Conservation (phyloP, 2,113 vertebrate genomes). For the Trichomycterus rosablanca region DNA sequence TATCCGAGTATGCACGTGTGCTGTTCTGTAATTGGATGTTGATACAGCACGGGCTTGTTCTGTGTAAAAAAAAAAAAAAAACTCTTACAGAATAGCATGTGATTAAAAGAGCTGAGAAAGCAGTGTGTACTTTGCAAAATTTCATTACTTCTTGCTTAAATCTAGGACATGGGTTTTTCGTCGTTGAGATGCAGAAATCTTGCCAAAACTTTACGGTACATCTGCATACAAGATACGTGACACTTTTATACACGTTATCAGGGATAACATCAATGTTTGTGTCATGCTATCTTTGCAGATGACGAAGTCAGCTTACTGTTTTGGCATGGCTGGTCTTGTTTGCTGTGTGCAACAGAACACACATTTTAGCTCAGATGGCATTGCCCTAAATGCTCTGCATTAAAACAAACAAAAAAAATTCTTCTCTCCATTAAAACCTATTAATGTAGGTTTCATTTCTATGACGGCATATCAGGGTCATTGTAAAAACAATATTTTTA, state of each 20-base stretch:
- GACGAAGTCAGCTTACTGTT: not conserved
- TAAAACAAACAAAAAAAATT: not conserved
- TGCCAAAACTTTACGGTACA: conserved; percentile 4
- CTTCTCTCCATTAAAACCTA: too few relatives aligned
- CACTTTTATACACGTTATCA: conserved; percentile 10
- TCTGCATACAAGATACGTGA: conserved; percentile 12
- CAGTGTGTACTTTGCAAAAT: conserved; percentile 20
- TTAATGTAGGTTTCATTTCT: too few relatives aligned
- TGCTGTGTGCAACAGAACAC: conserved; percentile 3
- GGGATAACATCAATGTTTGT: conserved; percentile 10
- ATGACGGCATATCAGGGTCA: too few relatives aligned
- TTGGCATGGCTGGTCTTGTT: conserved; percentile 1
- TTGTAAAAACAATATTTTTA: too few relatives aligned
- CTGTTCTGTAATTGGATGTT: conserved; percentile 13
- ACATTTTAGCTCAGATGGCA: not conserved
- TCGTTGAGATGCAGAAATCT: not conserved
- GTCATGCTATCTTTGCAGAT: not conserved
- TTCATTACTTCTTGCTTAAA: not conserved
- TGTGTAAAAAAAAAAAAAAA: conserved; percentile 10
- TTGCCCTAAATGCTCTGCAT: not conserved
- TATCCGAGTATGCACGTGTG: conserved; percentile 14
- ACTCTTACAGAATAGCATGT: too few relatives aligned
- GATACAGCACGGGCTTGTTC: conserved; percentile 3
- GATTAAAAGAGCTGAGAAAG: conserved; percentile 12
- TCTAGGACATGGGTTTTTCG: too few relatives aligned